Percentiles rank a stretch among this genome's conserved stretches.
phyloP scores from a whole-genome alignment of 2,888 invertebrate genomes.

The Leucoptera coffeella region DNA sequence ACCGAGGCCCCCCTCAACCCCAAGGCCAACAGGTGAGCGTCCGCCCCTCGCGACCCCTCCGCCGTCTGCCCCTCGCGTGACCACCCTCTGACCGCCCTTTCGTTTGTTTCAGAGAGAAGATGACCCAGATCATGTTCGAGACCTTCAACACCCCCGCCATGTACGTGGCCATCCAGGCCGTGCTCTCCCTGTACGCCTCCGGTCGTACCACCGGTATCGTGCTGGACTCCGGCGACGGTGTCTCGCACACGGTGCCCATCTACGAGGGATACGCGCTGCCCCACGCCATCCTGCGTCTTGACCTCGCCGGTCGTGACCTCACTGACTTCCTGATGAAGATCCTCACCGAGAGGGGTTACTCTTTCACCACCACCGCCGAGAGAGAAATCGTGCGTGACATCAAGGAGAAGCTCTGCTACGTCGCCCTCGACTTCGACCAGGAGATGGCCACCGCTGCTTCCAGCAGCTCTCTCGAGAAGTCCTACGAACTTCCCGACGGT shows the following conservation, averaged over 20 bases:
- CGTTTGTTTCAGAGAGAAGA: slow-evolving; percentile 70
- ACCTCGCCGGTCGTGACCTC: slow-evolving; percentile 87
- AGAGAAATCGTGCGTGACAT: slow-evolving; percentile 93
- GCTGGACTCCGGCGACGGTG: slow-evolving; percentile 78
- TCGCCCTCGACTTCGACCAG: slow-evolving; percentile 90
- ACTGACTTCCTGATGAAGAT: slow-evolving; percentile 95
- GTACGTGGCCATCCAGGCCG: slow-evolving; percentile 92
- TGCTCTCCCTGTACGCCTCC: slow-evolving; percentile 87
- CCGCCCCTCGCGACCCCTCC: background rate
- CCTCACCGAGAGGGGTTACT: slow-evolving; percentile 84
- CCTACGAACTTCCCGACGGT: slow-evolving; percentile 91
- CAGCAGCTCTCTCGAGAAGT: slow-evolving; percentile 89
- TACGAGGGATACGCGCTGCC: slow-evolving; percentile 56
- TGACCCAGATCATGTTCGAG: slow-evolving; percentile 92
- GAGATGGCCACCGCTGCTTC: slow-evolving; percentile 92
- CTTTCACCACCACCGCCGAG: slow-evolving; percentile 69
- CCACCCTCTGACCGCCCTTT: slow-evolving; percentile 8
- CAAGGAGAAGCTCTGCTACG: slow-evolving; percentile 91
- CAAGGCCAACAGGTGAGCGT: slow-evolving; percentile 65
- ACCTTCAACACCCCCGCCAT: slow-evolving; percentile 88
- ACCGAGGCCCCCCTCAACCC: slow-evolving; percentile 87
- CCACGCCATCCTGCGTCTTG: slow-evolving; percentile 84
- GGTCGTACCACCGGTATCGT: slow-evolving; percentile 93
- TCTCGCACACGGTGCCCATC: slow-evolving; percentile 24
- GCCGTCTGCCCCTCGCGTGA: slow-evolving; percentile 1